Evolutionary conservation across 1,140 invertebrate species (phyloP), one percentile per base, ranked within the genome.

Genomic region (Daktulosphaira vitifoliae): DNA sequence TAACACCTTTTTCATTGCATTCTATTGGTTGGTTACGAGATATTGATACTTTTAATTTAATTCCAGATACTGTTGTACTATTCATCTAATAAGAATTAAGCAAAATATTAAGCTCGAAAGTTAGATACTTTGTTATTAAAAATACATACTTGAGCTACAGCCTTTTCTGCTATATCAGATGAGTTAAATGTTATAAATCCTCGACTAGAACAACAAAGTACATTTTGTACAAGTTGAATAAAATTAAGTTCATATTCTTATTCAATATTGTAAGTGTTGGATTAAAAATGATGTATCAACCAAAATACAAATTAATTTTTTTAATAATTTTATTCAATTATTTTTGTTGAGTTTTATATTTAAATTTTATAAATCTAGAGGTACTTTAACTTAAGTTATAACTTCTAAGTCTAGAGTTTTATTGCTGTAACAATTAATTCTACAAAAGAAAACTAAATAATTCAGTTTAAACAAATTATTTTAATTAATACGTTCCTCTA

Each of bases 131-230:
- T 7, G 0, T 6, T 44, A 44, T 52, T 38, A 38, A 64, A 56
- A 64, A 66, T 42, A 69, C 69, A 75, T 76, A 84, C 82, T 73
- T 92, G 88, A 64, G 82, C 80, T 68, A 95, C 93, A 1, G 92
- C 92, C 70, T 85, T 82, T 51, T 91, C 86, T 13, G 92, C 89
- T 37, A 85, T 82, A 68, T 94, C 91, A 16, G 87, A 78, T 71
- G 89, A 92, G 68, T 94, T 91, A 79, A 96, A 97, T 4, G 92
- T 92, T 7, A 97, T 82, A 78, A 94, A 96, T 9, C 89, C 92
- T 73, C 90, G 89, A 75, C 84, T 87, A 80, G 79, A 73, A 69
- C 71, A 73, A 71, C 72, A 68, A n/a, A 68, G 29, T 54, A 53
- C 23, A 53, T 7, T 37, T 44, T n/a, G n/a, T n/a, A n/a, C n/a